Base-by-base conservation (phyloP, 2,888 invertebrate genomes). In the Folsomia candida region DNA sequence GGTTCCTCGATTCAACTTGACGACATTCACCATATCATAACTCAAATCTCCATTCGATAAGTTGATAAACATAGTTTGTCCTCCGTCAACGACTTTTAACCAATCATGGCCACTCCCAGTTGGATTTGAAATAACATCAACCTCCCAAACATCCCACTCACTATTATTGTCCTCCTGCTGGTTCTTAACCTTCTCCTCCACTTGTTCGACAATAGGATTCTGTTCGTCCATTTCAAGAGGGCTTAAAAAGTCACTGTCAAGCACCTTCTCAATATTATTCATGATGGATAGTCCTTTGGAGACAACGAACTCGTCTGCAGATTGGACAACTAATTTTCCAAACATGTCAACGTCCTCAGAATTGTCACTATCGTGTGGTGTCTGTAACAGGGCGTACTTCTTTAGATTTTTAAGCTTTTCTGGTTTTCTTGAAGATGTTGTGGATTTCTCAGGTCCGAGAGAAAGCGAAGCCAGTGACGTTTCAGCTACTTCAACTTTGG, bases 11-110 rank as follows among this genome's bases (percentile, higher is more conserved):
- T 57, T 59, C 59, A 61, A 27, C n/a, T 61, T 14, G 47, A 70
- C 27, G 0, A 61, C 26, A n/a, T 37, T 28, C 6, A 58, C 26
- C 25, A 71, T 65, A 27, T 77, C 69, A 69, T 79, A 80, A 18
- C 80, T 74, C 2, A 81, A 82, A 74, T 81, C 80, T n/a, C 82
- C 83, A 75, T 81, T 82, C 73, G 76, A 76, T 63, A 77, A 77
- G 68, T 83, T 81, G 2, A 83, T 69, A 74, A 81, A 83, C 73
- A 81, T 80, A 51, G 62, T 72, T 37, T 74, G 81, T 3, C 82
- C 82, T 63, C 76, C 73, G 69, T 82, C 81, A 11, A 73, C n/a
- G 57, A 74, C 78, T 73, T 80, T 60, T 14, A 71, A 61, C 78
- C 78, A 79, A 29, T 72, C 75, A 24, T 68, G 59, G n/a, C n/a